Base-by-base conservation (phyloP, 2,797 vertebrate species). In the Lerista edwardsae region DNA sequence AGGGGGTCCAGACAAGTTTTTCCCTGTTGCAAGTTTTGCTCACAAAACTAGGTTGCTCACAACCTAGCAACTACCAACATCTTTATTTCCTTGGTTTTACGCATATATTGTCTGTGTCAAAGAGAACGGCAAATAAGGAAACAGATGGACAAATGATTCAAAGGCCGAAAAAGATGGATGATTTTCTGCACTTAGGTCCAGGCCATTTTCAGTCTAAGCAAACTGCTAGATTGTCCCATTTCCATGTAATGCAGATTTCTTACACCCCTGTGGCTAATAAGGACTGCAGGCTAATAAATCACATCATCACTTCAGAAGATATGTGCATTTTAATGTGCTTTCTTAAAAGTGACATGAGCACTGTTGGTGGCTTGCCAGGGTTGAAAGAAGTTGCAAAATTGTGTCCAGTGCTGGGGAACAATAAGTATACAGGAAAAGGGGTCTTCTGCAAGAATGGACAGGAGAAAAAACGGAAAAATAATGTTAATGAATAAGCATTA, bases 331-430 rank as follows among this genome's bases (percentile, higher is more conserved):
- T 95, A 92, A 94, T 91, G 88, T 95, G 96, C 95, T 96, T 95
- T 96, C 95, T 95, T 88, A 89, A 93, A 93, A 95, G 96, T 95
- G 94, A 95, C 95, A 95, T 77, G 94, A 94, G 87, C 85, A 79
- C 83, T 89, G 86, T 1, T 94, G 94, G 92, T 93, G 91, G 91
- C 51, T 69, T 90, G 74, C 91, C 94, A 93, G 88, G 85, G 80
- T 87, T 84, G 84, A 87, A 93, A 93, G 87, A 64, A 89, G 72
- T 94, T 92, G 79, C 41, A 87, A 65, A 93, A 83, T 90, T 93
- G 82, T 85, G 89, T 88, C 85, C 64, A 89, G 44, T 84, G 91
- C 92, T 0, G 84, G 90, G 87, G 82, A 61, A 91, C 0, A 39
- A 89, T 25, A 83, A 2, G 15, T 76, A 73, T 79, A 74, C 21